Evolutionary conservation across 2,797 vertebrate genomes (phyloP), one percentile per base, ranked within the genome.

Genomic region (Coilia nasus): DNA sequence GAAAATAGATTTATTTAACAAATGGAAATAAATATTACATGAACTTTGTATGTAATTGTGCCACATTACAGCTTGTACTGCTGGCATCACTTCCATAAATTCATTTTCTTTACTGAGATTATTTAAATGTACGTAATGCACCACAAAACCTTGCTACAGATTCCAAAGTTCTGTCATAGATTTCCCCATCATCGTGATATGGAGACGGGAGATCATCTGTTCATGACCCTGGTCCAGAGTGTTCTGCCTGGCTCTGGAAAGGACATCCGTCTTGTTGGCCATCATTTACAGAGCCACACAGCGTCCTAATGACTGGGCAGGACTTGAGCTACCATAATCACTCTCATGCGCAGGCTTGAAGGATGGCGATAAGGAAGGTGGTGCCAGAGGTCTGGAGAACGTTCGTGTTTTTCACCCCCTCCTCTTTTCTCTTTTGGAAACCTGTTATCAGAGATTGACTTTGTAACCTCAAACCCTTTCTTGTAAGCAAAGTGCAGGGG

Each of bases 291-390:
- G 15, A 78, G 31, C 15, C 71, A 78, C 71, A 78, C 71, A 78
- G 35, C 17, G 7, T 31, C 44, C 15, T 41, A 78, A 44, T 78
- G 31, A 78, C 71, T 44, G 71, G 31, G 35, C 35, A n/a, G 57
- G 17, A 0, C 3, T 21, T 35, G 19, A 19, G 31, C 35, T 59
- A 19, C 19, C 2, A n/a, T 59, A 59, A 59, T 19, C 57, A 59
- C 57, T 21, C 57, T 59, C 57, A 59, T 59, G 57, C 6, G 67
- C 78, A 86, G 82, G 56, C 80, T 84, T 88, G 56, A 85, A 82
- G 87, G 85, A 86, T 86, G 84, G 87, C 81, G 84, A 87, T 86
- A 83, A 87, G 83, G 82, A 88, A 86, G 75, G 47, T 86, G 81
- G 35, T 85, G 80, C 83, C 41, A 47, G 83, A 87, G 78, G 83